Evolutionary conservation across 2,113 vertebrate genomes (phyloP).

Genomic region (rabbit (Oryctolagus cuniculus)): DNA sequence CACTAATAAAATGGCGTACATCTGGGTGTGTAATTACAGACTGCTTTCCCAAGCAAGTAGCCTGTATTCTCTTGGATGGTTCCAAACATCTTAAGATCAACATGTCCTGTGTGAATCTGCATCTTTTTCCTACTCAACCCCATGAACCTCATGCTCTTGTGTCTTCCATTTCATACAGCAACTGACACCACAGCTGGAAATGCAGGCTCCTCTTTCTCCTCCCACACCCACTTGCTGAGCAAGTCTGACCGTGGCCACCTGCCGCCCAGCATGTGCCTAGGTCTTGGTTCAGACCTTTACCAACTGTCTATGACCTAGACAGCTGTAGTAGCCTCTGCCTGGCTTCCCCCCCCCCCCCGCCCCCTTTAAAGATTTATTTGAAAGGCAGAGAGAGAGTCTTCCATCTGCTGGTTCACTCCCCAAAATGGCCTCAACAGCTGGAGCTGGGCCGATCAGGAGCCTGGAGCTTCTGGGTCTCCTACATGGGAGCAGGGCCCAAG

Average conservation of each 20-base stretch:
- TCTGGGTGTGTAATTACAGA: background rate
- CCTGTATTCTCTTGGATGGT: background rate
- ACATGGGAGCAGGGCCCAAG: too few relatives aligned
- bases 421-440: too few relatives aligned
- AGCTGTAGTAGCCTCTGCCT: background rate
- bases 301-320: background rate
- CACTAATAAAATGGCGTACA: conserved; percentile 9
- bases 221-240: background rate
- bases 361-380: too few relatives aligned
- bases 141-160: background rate
- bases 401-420: too few relatives aligned
- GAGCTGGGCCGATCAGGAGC: too few relatives aligned
- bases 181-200: conserved; percentile 8
- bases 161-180: conserved; percentile 28
- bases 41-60: background rate
- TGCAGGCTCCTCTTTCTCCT: background rate
- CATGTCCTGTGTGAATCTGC: background rate
- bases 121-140: conserved; percentile 8
- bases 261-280: background rate
- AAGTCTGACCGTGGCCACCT: background rate
- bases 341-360: background rate
- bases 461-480: too few relatives aligned
- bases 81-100: conserved; percentile 11
- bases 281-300: background rate
- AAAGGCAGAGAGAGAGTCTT: too few relatives aligned